Base-by-base conservation (phyloP, 2,113 vertebrate species). In the Limanda limanda region DNA sequence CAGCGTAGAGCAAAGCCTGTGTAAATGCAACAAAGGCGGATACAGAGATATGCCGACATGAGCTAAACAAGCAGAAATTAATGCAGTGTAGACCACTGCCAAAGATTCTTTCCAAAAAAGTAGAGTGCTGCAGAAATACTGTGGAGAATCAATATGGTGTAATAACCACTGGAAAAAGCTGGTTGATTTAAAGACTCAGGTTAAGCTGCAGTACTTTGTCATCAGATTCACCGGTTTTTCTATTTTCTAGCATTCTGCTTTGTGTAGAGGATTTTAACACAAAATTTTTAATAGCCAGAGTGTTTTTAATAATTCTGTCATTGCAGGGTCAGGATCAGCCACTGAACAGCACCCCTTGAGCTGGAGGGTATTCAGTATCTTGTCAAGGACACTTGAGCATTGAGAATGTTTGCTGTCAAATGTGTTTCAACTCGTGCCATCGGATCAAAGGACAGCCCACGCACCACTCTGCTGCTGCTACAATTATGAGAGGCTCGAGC, bases 41-140 rank as follows among this genome's bases (percentile, higher is more conserved):
- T 71, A 63, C 60, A 69, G 72, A 84, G 71, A 68, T 65, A 61
- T 3, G 35, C 24, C 40, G 15, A 71, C 64, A 69, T 37, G 70
- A 79, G 82, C 83, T 80, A 78, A 85, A 90, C 73, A 79, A 87
- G 80, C 78, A 76, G 70, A 78, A 87, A 87, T 81, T 25, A 84
- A 89, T 80, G 83, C 73, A 65, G 47, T 17, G 24, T 37, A 72
- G 66, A 67, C 3, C 3, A 2, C 12, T 60, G 82, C 79, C 88
- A 88, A 57, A 64, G 21, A 68, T 47, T 76, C 78, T 56, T 45
- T 78, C 69, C 71, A 86, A 85, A 89, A 57, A 78, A 75, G 55
- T 72, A 51, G 24, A 61, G 69, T 24, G 62, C 71, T 81, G 85
- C 79, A 80, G 71, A 78, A 86, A 80, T 74, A 71, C 61, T 20